Evolutionary conservation across 2,797 vertebrate genomes (phyloP).

Genomic region (Helicolenus hilgendorfi): DNA sequence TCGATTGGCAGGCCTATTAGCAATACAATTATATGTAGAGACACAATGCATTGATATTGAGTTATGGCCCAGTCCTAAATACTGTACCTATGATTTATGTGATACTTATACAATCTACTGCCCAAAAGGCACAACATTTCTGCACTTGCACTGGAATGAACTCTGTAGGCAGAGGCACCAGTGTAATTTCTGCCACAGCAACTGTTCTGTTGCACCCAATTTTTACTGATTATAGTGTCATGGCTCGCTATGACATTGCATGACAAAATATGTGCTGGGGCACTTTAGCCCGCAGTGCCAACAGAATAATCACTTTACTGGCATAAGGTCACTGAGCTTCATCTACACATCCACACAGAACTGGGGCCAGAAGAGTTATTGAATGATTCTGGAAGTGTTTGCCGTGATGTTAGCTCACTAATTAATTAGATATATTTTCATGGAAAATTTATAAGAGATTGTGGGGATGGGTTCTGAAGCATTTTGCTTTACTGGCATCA

Average conservation of each 20-base stretch:
- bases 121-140: not conserved
- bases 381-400: constrained; percentile 42
- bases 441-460: constrained; percentile 34
- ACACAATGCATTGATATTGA: not conserved
- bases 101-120: constrained; percentile 11
- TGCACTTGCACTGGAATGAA: constrained; percentile 19
- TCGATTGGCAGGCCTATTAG: not conserved
- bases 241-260: constrained; percentile 50
- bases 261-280: constrained; percentile 53
- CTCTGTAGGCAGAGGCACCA: constrained; percentile 12
- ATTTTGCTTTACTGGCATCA: constrained; percentile 69
- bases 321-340: constrained; percentile 36
- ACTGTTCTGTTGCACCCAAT: constrained; percentile 32
- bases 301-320: constrained; percentile 48
- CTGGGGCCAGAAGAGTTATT: constrained; percentile 13
- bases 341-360: constrained; percentile 31
- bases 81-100: constrained; percentile 8
- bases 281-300: constrained; percentile 24
- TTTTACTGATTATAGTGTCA: constrained; percentile 53
- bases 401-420: constrained; percentile 23
- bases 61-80: not conserved
- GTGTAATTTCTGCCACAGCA: constrained; percentile 40
- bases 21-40: not conserved
- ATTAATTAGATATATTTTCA: constrained; percentile 64
- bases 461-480: constrained; percentile 50